phyloP scores from a whole-genome alignment of 37 sponge, comb jelly and placozoan species.

The Oscarella lobularis region DNA sequence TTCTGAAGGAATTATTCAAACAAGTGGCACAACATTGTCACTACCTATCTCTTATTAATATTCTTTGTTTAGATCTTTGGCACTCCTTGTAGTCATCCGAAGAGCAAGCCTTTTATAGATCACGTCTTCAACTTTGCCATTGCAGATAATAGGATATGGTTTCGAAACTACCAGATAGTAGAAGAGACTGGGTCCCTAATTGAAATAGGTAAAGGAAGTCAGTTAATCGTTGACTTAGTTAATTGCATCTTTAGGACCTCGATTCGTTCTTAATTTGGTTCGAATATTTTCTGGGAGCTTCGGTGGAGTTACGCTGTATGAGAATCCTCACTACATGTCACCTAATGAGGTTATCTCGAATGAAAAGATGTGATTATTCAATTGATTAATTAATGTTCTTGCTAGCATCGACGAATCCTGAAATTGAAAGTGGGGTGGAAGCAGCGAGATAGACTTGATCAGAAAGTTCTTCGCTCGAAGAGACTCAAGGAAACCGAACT shows the following conservation, averaged over 20 bases:
- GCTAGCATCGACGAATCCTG: slow-evolving; percentile 31
- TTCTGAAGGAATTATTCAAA: slow-evolving; percentile 75
- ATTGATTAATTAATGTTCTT: not conserved
- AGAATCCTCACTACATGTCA: slow-evolving; percentile 77
- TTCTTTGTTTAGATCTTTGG: slow-evolving; percentile 76
- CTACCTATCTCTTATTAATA: too few species aligned
- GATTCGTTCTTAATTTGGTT: slow-evolving; percentile 81
- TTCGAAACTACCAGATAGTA: slow-evolving; percentile 92
- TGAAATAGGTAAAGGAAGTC: slow-evolving; percentile 70
- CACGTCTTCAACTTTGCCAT: slow-evolving; percentile 78
- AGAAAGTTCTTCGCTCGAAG: slow-evolving; percentile 11
- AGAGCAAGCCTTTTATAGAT: slow-evolving; percentile 94
- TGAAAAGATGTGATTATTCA: too few species aligned
- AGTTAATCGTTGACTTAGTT: too few species aligned
- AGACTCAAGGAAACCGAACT: slow-evolving; percentile 15
- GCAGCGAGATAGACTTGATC: slow-evolving; percentile 30
- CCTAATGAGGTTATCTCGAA: slow-evolving; percentile 94
- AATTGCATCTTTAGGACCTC: slow-evolving; percentile 81
- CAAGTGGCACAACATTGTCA: too few species aligned
- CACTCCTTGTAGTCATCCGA: slow-evolving; percentile 88
- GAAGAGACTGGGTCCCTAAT: not conserved
- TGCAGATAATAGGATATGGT: slow-evolving; percentile 83
- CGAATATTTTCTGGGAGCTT: slow-evolving; percentile 92
- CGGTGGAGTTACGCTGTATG: slow-evolving; percentile 77
- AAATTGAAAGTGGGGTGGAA: slow-evolving; percentile 24